Evolutionary conservation across 1,140 invertebrate species (phyloP).

Genomic region (Alviniconcha marisindica): DNA sequence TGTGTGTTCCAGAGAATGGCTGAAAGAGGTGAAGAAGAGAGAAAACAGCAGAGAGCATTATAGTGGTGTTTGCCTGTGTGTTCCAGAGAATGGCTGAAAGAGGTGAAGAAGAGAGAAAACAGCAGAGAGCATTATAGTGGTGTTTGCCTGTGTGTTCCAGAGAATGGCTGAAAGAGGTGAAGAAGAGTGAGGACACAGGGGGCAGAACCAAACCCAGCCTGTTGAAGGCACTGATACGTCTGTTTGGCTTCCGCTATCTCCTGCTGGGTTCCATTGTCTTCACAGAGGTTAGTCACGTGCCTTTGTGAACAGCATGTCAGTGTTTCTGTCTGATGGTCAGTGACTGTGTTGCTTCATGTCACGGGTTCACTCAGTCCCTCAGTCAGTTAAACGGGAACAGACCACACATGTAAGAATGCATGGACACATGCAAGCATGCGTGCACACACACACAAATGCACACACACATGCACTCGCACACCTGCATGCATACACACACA

Average conservation of each 20-base stretch:
- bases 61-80: no score
- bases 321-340: background rate
- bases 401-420: no score
- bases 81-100: conserved; percentile 73
- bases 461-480: background rate
- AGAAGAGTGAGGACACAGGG: conserved; percentile 50
- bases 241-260: conserved; percentile 74
- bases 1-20: no score
- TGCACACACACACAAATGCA: background rate
- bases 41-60: no score
- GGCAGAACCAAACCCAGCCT: conserved; percentile 67
- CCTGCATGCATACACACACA: background rate
- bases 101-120: conserved; percentile 65
- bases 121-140: no score
- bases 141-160: no score
- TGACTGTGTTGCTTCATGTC: no score
- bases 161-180: conserved; percentile 75
- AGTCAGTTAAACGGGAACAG: no score
- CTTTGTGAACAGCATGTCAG: background rate
- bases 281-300: conserved; percentile 68
- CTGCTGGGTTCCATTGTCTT: conserved; percentile 74
- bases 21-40: no score
- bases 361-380: no score
- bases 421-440: background rate
- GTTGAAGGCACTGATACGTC: conserved; percentile 64